Conservation (phyloP, 2,888 invertebrate species). For the Luperina nickerlii region DNA sequence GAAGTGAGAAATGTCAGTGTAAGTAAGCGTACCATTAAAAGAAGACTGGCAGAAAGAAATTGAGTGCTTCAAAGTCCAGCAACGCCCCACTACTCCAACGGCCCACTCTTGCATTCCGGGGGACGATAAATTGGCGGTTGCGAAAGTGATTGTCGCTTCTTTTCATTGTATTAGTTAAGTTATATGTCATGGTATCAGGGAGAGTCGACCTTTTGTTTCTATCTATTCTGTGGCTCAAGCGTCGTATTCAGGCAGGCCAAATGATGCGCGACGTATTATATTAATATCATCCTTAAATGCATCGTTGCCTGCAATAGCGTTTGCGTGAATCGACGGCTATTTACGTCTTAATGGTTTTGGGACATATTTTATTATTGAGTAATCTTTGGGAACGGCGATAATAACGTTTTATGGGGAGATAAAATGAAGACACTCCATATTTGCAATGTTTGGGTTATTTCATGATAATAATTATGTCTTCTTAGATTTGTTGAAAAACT, state of each 20-base stretch:
- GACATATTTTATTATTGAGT: slow-evolving; percentile 45
- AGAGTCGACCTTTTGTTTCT: neutral
- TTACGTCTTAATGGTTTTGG: slow-evolving; percentile 42
- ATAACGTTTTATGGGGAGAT: slow-evolving; percentile 20
- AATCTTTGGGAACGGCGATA: slow-evolving; percentile 21
- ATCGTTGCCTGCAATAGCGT: slow-evolving; percentile 52
- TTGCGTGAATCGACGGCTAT: slow-evolving; percentile 48
- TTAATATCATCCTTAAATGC: slow-evolving; percentile 65
- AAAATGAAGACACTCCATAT: neutral
- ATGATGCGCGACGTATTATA: slow-evolving; percentile 62
- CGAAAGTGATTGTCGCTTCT: too few relatives aligned
- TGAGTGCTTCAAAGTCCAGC: too few relatives aligned
- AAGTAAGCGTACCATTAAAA: too few relatives aligned
- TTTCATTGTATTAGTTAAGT: too few relatives aligned
- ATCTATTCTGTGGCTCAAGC: neutral
- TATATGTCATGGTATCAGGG: too few relatives aligned
- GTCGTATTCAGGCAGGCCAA: slow-evolving; percentile 48
- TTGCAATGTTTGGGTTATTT: neutral
- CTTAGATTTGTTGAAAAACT: neutral
- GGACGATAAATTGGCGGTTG: too few relatives aligned
- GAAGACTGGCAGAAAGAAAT: too few relatives aligned
- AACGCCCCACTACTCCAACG: too few relatives aligned
- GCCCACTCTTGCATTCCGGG: too few relatives aligned
- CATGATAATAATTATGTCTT: neutral
- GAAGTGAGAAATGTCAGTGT: too few relatives aligned